phyloP scores from a whole-genome alignment of 2,113 vertebrate species.

The Enhydra lutris region DNA sequence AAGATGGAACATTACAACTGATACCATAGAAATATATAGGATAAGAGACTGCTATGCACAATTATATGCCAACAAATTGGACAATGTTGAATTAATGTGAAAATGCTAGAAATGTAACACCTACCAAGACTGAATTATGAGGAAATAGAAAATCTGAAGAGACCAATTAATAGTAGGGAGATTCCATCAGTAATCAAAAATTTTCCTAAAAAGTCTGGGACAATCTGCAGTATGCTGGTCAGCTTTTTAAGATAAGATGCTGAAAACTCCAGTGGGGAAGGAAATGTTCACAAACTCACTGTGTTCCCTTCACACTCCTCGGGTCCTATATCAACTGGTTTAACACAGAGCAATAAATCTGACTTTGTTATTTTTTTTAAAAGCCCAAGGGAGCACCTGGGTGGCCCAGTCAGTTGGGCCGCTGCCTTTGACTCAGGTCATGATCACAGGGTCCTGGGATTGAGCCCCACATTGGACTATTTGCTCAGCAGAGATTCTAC shows the following conservation, averaged over 20 bases:
- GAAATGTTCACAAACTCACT: rapidly evolving
- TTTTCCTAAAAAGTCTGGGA: neutral
- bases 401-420: too few species aligned
- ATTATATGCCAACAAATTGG: neutral
- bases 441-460: too few species aligned
- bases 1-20: neutral
- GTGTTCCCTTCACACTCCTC: too few species aligned
- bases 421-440: too few species aligned
- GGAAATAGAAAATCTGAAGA: neutral
- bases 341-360: neutral
- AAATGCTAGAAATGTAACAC: neutral
- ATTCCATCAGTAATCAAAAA: neutral
- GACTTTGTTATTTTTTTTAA: neutral
- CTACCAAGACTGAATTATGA: neutral
- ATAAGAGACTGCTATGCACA: neutral
- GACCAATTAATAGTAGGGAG: neutral
- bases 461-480: too few species aligned
- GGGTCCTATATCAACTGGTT: neutral
- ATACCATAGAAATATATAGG: neutral
- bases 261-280: neutral
- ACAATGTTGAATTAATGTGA: neutral
- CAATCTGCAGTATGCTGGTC: neutral
- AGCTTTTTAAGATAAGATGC: neutral
- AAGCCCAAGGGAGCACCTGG: neutral
- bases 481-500: too few species aligned